phyloP scores from a whole-genome alignment of 2,113 vertebrate species.

The Camelus bactrianus region DNA sequence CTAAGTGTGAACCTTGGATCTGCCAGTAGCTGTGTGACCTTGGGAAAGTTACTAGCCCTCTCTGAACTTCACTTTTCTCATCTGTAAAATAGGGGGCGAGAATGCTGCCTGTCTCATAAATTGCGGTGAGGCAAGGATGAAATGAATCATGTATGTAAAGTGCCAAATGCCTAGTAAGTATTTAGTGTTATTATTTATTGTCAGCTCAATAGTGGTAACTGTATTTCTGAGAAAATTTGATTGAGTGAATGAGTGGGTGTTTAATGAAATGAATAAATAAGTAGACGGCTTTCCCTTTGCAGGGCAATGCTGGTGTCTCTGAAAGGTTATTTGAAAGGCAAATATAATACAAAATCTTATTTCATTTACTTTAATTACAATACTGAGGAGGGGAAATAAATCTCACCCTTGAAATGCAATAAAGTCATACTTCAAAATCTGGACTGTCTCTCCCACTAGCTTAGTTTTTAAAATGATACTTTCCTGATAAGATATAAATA shows the following conservation, averaged over 20 bases:
- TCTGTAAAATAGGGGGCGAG: neutral
- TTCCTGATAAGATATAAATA: slow-evolving; percentile 55
- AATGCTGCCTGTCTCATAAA: neutral
- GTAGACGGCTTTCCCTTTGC: slow-evolving; percentile 6
- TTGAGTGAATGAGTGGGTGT: neutral
- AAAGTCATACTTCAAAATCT: slow-evolving; percentile 41
- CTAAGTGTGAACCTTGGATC: neutral
- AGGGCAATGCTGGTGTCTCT: neutral
- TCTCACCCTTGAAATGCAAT: slow-evolving; percentile 62
- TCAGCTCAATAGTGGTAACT: neutral
- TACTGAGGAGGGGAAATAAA: slow-evolving; percentile 51
- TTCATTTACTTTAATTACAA: slow-evolving; percentile 53
- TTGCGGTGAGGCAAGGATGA: neutral
- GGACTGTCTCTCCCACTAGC: neutral
- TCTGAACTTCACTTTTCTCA: no score
- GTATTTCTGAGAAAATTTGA: neutral
- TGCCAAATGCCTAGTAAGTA: neutral
- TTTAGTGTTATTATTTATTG: neutral
- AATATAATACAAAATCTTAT: neutral
- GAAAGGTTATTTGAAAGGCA: slow-evolving; percentile 59
- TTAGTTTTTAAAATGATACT: slow-evolving; percentile 46
- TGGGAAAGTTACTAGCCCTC: no score
- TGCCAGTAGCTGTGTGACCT: neutral
- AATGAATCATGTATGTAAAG: neutral
- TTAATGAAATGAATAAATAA: neutral